Base-by-base conservation (phyloP, 2,113 vertebrate genomes). In the Shinisaurus crocodilurus region DNA sequence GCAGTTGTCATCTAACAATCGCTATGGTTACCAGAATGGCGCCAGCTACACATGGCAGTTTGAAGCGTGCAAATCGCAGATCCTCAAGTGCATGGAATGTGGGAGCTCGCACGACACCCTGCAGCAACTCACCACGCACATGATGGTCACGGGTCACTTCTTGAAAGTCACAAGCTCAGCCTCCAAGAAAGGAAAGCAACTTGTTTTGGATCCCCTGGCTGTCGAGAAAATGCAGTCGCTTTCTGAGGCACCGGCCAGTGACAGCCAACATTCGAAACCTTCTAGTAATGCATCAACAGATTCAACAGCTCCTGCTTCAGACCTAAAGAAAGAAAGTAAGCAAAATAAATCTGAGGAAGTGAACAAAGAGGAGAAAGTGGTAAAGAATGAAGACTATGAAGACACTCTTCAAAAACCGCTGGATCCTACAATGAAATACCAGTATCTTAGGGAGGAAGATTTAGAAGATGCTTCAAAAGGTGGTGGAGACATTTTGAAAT, bases 121-220 rank as follows among this genome's bases (percentile, higher is more conserved):
- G 87, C 99, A 99, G 94, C 99, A 99, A 92, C 99, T 99, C 91
- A 99, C 99, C 0, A 98, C 98, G 32, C 99, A 99, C 90, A 99
- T 99, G 99, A 99, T 99, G 99, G 99, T 99, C n/a, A 99, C 99
- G 0, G 99, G 99, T 15, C 99, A 99, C 95, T 99, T 99, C 93
- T 97, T 99, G 93, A 99, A 99, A 96, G 99, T 99, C 94, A 99
- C 99, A 32, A 99, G 98, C 95, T 99, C 99, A 0, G 99, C 99
- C 87, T 99, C 99, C 72, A 99, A 99, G 97, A 99, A 99, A 91
- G 99, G 99, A 34, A 99, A 99, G 93, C 99, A 99, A 93, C 97
- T 99, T 92, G 98, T 99, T 63, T 96, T 99, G 6, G 99, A 99
- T 95, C 99, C 98, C 0, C 91, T 99, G 89, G 98, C 98, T 0